Evolutionary conservation across 2,113 vertebrate species (phyloP), one percentile per base, ranked within the genome.

Genomic region (Scortum barcoo): DNA sequence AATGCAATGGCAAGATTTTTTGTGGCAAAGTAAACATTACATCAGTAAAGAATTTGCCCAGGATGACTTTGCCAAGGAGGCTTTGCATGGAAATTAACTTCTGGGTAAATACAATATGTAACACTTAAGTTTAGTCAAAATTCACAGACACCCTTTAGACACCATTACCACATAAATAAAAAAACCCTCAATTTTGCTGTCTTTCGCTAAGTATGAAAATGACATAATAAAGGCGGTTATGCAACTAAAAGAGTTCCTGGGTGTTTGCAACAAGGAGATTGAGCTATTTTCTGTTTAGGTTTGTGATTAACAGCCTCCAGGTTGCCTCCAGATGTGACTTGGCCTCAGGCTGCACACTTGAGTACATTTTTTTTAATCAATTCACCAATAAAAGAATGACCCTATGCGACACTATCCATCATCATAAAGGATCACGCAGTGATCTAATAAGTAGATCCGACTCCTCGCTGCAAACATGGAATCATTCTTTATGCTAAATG

Each of bases 321-420:
- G 91, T 91, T 91, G 86, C 68, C 46, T 85, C 91, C 93, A 94
- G 92, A 94, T 94, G 90, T 93, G 86, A 71, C 71, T 80, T 81
- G 62, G 87, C 58, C 81, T 76, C 60, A 75, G 56, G 79, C 56
- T 44, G 56, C 48, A 51, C 66, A n/a, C n/a, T n/a, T 7, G 46
- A 85, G 19, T 56, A 48, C 1, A 71, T 69, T 87, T 86, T 87
- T 86, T 84, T 79, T 90, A 46, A 93, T 90, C 86, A 87, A 60
- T 63, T 70, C 77, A 56, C 72, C 74, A 74, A 78, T 75, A 90
- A 82, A 81, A 68, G 48, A 78, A 73, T 65, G 85, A 90, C 87
- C 81, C 81, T 33, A 54, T 66, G 46, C 17, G 38, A 85, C 84
- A 80, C 67, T 36, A 90, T 92, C 87, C 70, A 77, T 93, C 88